Evolutionary conservation across 2,888 invertebrate species (phyloP), one percentile per base, ranked within the genome.

Genomic region (Schizotus pectinicornis): DNA sequence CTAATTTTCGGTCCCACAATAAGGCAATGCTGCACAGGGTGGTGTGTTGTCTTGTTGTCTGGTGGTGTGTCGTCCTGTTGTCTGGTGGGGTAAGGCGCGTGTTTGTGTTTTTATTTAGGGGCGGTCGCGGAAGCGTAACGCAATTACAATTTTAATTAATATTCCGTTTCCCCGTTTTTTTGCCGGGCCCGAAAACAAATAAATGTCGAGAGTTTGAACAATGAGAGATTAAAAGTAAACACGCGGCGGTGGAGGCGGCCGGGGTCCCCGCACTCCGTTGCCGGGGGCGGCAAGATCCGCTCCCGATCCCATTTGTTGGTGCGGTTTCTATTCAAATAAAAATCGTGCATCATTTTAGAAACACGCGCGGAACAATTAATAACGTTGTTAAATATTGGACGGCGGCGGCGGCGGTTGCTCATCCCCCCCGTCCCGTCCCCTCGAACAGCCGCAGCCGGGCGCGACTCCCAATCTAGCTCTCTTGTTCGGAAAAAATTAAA

Each of bases 301-400:
- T 47, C 37, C 36, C 50, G 56, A 56, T 60, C 56, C 45, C 60
- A 55, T 59, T 59, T 48, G 63, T 69, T 66, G 56, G 55, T 60
- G 62, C 62, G 61, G 65, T 68, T 70, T 70, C 71, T 69, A 73
- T 74, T 74, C 71, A 73, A 74, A 72, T 72, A 71, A 72, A 72
- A 74, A 73, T 69, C 72, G 71, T 74, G 72, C 72, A 73, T 75
- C 73, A 72, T 71, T 73, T 64, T 62, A 63, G 70, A n/a, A 68
- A 72, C 72, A 72, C 63, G 72, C 22, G 22, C 22, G 2, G 63
- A 69, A 71, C 74, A 75, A 73, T 75, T 75, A 77, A 76, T 76
- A 75, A 74, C 71, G 69, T 70, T 68, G 73, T 75, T 75, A 74
- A 75, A 74, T 74, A 74, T 75, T 67, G 72, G 74, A 68, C 68